These are phyloP conservation scores for Ferdinandea cuprea DNA, from an alignment of 2,888 invertebrate species.

Conservation along the genomic window DNA sequence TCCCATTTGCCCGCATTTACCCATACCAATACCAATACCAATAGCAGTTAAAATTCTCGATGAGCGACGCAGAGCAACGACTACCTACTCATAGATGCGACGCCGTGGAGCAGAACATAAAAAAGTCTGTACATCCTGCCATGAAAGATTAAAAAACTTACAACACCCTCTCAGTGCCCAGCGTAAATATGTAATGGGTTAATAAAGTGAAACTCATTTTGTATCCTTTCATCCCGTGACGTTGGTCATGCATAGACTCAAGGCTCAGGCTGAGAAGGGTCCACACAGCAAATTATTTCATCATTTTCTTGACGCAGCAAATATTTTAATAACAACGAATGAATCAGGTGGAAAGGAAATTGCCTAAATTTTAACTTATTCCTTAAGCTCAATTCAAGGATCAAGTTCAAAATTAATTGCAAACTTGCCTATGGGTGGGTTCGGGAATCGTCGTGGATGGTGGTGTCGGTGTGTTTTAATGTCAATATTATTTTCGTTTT, in stretches of 20 bases:
- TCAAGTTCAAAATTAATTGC: constrained; percentile 40
- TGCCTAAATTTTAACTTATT: background rate
- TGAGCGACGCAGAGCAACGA: background rate
- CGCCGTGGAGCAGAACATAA: background rate
- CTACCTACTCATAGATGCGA: background rate
- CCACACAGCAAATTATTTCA: constrained; percentile 34
- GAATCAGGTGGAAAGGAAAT: constrained; percentile 37
- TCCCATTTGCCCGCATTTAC: background rate
- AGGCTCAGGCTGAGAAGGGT: constrained; percentile 18
- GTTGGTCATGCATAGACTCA: constrained; percentile 21
- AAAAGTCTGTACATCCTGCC: constrained; percentile 13
- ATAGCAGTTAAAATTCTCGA: background rate
- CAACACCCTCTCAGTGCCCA: background rate
- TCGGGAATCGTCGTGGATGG: background rate
- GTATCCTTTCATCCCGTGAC: constrained; percentile 5
- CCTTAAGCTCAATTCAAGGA: background rate
- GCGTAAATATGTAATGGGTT: constrained; percentile 32
- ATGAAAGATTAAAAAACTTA: constrained; percentile 30
- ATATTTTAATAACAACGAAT: constrained; percentile 31
- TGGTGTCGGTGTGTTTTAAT: no score
- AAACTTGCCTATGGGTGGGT: constrained; percentile 20
- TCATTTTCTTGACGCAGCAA: constrained; percentile 30
- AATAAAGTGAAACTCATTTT: constrained; percentile 57
- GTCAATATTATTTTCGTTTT: constrained; percentile 16
- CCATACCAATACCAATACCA: background rate